phyloP scores from a whole-genome alignment of 1,140 invertebrate species.

The Pissodes strobi region DNA sequence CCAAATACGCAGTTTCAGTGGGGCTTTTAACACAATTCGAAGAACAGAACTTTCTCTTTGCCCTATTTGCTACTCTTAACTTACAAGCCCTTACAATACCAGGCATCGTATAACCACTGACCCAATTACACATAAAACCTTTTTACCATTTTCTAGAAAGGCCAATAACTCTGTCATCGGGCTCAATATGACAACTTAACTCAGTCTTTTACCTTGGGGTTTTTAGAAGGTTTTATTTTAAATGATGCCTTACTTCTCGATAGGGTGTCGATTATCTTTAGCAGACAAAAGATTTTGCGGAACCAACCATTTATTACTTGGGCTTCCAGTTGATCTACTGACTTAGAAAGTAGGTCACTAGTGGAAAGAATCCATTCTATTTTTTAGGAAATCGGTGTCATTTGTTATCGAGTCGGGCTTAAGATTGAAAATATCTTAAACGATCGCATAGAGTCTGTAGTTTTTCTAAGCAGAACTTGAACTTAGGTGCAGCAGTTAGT shows the following conservation, averaged over 20 bases:
- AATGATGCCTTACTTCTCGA: slow-evolving; percentile 4
- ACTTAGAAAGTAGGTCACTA: slow-evolving; percentile 22
- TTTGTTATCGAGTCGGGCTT: slow-evolving; percentile 10
- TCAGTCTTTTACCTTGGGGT: not conserved
- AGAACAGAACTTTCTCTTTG: no score
- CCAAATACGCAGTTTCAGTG: no score
- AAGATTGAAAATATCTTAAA: not conserved
- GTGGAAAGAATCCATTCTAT: slow-evolving; percentile 3
- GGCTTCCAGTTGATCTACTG: slow-evolving; percentile 31
- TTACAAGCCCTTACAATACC: no score
- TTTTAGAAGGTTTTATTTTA: slow-evolving; percentile 16
- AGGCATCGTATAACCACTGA: not conserved
- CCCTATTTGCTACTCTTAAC: no score
- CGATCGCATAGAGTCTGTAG: no score
- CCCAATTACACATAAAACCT: slow-evolving; percentile 20
- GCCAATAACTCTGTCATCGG: slow-evolving; percentile 22
- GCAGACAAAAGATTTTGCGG: slow-evolving; percentile 30
- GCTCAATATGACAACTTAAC: slow-evolving; percentile 19
- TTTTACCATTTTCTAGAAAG: slow-evolving; percentile 1
- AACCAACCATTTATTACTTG: slow-evolving; percentile 31
- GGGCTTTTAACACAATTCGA: no score
- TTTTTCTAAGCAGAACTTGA: no score
- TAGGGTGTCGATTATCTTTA: slow-evolving; percentile 29
- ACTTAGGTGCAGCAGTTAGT: no score
- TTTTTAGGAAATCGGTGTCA: not conserved